Base-by-base conservation (phyloP, 64 coral and sea anemone species). In the Montipora cactus region DNA sequence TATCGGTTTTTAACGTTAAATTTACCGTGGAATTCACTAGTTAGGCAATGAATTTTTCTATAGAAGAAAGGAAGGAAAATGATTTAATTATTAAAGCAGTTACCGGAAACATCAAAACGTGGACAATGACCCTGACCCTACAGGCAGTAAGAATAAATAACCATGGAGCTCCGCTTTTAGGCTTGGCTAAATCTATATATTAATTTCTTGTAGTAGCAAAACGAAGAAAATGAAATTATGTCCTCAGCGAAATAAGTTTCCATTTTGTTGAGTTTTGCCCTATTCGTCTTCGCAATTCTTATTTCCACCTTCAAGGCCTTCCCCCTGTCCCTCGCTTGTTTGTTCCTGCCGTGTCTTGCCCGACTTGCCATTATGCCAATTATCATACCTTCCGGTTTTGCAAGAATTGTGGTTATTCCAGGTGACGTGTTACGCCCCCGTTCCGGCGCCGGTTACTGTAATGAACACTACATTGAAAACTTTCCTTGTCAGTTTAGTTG, bases 331-430 rank as follows among this genome's bases (percentile, higher is more conserved):
- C 80, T 16, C 49, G 81, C 14, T 15, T 86, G 45, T 92, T 25
- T 18, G 19, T 92, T 8, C 90, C 90, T 16, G 90, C 90, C 2
- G 79, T 92, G 19, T 11, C 51, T 1, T 93, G 91, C 62, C 91
- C 91, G 2, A 45, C 67, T n/a, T 93, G 82, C 45, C 20, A 22
- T 37, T 93, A 87, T 69, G 49, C 82, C 25, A 93, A 93, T 71
- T 57, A 87, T 44, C 62, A 84, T 77, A 15, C 12, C 20, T 87
- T 93, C 59, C 57, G 75, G 46, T 87, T 84, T 74, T 93, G 91
- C 48, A 71, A 93, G 47, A 85, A 78, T 81, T 93, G 91, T 79
- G 91, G 81, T 59, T 93, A 28, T 78, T 19, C 23, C 45, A 50
- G 89, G 5, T 58, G 21, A 19, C 19, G 23, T 70, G 44, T 71